These are phyloP conservation scores for Onychomys torridus DNA, from an alignment of 2,797 vertebrate species.

Conservation along the genomic window DNA sequence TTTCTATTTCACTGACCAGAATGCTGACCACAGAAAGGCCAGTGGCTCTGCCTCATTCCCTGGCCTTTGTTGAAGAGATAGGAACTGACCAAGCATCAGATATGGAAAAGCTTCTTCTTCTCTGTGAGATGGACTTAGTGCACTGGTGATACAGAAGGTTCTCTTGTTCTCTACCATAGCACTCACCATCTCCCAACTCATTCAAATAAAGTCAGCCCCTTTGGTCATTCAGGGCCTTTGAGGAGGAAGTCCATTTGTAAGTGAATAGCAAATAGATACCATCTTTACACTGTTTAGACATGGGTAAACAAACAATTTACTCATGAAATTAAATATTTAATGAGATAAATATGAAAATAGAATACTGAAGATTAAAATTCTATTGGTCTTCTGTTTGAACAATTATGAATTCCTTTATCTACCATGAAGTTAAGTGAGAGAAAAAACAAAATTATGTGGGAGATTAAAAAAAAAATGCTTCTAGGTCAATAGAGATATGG, in stretches of 20 bases:
- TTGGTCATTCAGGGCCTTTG: neutral
- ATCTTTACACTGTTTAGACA: neutral
- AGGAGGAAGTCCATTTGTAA: neutral
- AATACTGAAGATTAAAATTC: conserved; percentile 29
- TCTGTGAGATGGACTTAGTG: neutral
- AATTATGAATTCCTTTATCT: conserved; percentile 8
- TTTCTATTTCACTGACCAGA: neutral
- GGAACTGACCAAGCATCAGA: neutral
- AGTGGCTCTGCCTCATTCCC: neutral
- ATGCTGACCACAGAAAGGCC: neutral
- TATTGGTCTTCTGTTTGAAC: neutral
- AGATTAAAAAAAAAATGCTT: neutral
- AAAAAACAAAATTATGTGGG: conserved; percentile 27
- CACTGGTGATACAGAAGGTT: neutral
- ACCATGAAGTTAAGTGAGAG: neutral
- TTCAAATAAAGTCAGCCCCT: neutral
- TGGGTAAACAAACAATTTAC: neutral
- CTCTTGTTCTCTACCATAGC: neutral
- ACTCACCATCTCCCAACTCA: neutral
- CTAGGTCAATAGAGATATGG: neutral
- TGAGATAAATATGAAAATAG: conserved; percentile 15
- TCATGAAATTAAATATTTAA: conserved; percentile 28
- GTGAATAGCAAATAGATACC: neutral
- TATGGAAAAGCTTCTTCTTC: neutral
- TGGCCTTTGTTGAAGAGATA: neutral